phyloP scores from a whole-genome alignment of 1,140 invertebrate genomes.

The Chrysopa pallens region DNA sequence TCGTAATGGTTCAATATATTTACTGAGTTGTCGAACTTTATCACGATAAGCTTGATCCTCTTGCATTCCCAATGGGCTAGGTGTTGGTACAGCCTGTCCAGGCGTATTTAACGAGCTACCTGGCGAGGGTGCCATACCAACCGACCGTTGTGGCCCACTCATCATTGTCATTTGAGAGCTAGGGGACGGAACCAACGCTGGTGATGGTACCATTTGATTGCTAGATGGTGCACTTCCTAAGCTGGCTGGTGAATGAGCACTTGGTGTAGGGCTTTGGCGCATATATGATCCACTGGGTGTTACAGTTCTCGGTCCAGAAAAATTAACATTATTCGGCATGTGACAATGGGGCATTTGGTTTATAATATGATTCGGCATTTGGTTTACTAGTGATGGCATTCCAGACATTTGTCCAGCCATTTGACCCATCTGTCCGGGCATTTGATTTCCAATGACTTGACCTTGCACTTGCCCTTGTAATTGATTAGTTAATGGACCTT shows the following conservation, averaged over 20 bases:
- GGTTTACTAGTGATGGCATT: conserved; percentile 24
- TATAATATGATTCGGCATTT: conserved; percentile 13
- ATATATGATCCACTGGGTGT: conserved; percentile 8
- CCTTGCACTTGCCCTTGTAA: conserved; percentile 11
- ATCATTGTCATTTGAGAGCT: conserved; percentile 36
- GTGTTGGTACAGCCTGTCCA: conserved; percentile 42
- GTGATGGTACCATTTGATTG: conserved; percentile 49
- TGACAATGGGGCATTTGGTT: conserved; percentile 24
- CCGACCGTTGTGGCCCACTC: conserved; percentile 19
- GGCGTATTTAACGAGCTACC: conserved; percentile 66
- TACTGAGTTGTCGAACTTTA: conserved; percentile 78
- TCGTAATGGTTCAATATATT: conserved; percentile 81
- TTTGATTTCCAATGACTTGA: conserved; percentile 24
- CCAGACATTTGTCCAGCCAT: conserved; percentile 19
- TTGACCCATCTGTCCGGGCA: conserved; percentile 6
- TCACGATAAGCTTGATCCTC: conserved; percentile 83
- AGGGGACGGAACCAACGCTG: conserved; percentile 51
- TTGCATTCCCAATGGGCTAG: conserved; percentile 43
- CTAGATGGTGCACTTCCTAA: conserved; percentile 33
- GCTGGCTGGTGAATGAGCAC: conserved; percentile 45
- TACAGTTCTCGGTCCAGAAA: conserved; percentile 14
- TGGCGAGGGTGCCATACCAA: conserved; percentile 59
- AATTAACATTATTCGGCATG: conserved; percentile 17
- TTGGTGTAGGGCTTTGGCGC: conserved; percentile 1
- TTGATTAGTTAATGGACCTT: conserved; percentile 19